These are phyloP conservation scores for Vollenhovia emeryi DNA, from an alignment of 1,140 invertebrate species.

Conservation along the genomic window DNA sequence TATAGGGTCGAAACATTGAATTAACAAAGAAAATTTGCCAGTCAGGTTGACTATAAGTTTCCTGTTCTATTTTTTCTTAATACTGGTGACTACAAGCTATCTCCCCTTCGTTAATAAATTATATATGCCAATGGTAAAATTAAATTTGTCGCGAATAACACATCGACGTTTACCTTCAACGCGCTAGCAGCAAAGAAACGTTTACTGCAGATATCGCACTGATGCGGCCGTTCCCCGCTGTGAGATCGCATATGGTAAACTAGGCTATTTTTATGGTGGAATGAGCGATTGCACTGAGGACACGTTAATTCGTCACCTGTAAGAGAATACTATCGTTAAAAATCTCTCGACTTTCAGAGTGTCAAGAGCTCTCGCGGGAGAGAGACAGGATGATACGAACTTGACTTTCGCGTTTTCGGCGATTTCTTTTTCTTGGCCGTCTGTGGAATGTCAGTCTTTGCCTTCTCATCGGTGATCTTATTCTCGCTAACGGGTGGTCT, in stretches of 20 bases:
- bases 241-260: conserved; percentile 94
- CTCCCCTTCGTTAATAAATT: no score
- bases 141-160: not conserved
- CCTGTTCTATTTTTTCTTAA: no score
- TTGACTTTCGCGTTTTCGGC: conserved; percentile 76
- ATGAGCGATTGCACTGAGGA: conserved; percentile 90
- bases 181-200: conserved; percentile 92
- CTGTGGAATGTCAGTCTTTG: conserved; percentile 81
- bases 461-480: conserved; percentile 76
- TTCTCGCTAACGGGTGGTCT: conserved; percentile 76
- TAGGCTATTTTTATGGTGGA: conserved; percentile 93
- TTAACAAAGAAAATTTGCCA: no score
- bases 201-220: conserved; percentile 93
- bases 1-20: no score
- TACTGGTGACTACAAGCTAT: no score
- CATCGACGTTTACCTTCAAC: conserved; percentile 87
- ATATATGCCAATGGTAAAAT: no score
- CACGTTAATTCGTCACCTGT: conserved; percentile 86
- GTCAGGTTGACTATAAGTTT: no score
- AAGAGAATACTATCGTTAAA: not conserved
- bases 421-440: conserved; percentile 81
- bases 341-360: not conserved
- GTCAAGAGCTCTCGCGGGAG: not conserved
- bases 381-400: conserved; percentile 46
- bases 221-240: conserved; percentile 90